Percentiles rank a stretch among this genome's conserved stretches.
These are phyloP conservation scores for Tringa solitaria DNA, from an alignment of 2,113 vertebrate genomes.

Conservation along the genomic window DNA sequence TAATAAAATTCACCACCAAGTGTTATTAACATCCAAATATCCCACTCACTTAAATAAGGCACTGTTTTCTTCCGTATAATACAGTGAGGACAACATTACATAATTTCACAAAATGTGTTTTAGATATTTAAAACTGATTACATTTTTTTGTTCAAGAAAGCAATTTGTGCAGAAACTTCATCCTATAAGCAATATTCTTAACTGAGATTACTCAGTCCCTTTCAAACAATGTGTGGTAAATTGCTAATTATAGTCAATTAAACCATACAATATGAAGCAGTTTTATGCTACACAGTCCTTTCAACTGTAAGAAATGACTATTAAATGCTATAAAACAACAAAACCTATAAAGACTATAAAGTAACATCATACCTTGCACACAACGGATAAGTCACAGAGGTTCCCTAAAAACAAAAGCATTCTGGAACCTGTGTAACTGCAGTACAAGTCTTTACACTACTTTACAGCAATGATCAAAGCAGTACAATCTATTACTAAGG, in stretches of 20 bases:
- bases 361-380: background rate
- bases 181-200: background rate
- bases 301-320: background rate
- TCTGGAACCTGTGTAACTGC: background rate
- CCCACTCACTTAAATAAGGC: background rate
- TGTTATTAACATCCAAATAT: background rate
- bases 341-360: background rate
- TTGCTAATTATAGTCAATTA: constrained; percentile 27
- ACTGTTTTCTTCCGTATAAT: background rate
- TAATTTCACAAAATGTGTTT: background rate
- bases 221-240: constrained; percentile 2
- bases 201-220: background rate
- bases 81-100: background rate
- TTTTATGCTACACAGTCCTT: background rate
- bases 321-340: background rate
- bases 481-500: background rate
- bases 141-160: background rate
- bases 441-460: background rate
- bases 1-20: background rate
- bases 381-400: background rate
- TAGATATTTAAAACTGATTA: background rate
- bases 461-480: background rate
- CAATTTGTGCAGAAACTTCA: background rate
- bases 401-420: background rate
- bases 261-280: background rate